Evolutionary conservation across 2,888 invertebrate species (phyloP).

Genomic region (Perizoma flavofasciatum): DNA sequence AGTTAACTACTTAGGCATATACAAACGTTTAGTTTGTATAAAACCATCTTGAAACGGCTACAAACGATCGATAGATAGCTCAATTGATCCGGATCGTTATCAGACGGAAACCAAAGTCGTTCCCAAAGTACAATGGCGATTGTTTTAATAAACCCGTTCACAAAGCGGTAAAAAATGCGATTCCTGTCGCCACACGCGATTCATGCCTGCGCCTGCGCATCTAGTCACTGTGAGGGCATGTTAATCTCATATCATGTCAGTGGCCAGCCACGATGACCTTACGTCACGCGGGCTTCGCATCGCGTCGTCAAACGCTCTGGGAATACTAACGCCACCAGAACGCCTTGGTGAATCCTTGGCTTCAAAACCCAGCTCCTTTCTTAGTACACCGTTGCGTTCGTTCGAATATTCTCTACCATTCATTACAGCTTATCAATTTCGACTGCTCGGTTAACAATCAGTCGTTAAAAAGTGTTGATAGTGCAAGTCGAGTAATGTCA

Average conservation of each 20-base stretch:
- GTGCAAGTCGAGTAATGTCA: conserved; percentile 17
- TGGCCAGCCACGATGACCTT: conserved; percentile 76
- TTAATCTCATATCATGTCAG: conserved; percentile 75
- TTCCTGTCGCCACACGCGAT: too few relatives aligned
- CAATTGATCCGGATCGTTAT: too few relatives aligned
- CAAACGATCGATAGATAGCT: too few relatives aligned
- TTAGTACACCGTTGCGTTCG: conserved; percentile 59
- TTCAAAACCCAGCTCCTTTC: conserved; percentile 83
- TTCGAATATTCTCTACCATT: conserved; percentile 62
- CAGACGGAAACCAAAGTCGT: too few relatives aligned
- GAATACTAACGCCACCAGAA: conserved; percentile 79
- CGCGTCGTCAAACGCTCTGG: conserved; percentile 66
- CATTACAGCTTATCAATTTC: conserved; percentile 35
- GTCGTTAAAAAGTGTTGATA: conserved; percentile 24
- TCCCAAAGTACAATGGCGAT: too few relatives aligned
- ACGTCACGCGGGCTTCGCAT: conserved; percentile 76
- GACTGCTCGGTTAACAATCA: conserved; percentile 31
- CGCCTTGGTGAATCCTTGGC: conserved; percentile 83
- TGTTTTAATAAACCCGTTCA: too few relatives aligned
- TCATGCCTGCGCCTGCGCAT: too few relatives aligned
- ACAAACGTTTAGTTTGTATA: too few relatives aligned
- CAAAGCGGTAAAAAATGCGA: too few relatives aligned
- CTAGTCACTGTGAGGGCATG: conserved; percentile 38
- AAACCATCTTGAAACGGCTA: too few relatives aligned
- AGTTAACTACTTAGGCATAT: too few relatives aligned